Evolutionary conservation across 23 tunicate genomes (phyloP), one percentile per base, ranked within the genome.

Genomic region (Ciona savignyi): DNA sequence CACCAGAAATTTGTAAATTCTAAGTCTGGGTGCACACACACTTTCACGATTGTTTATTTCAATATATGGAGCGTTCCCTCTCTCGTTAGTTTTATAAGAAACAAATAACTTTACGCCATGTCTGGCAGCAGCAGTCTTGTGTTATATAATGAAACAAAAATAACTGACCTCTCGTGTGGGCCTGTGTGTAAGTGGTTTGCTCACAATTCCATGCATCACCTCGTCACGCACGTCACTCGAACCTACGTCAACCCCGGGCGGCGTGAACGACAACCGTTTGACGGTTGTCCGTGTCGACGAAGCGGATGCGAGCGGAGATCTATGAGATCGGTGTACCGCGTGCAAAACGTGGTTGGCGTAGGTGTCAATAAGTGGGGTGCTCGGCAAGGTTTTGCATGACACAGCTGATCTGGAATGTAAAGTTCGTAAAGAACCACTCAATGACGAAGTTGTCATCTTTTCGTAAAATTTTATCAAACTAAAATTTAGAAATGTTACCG

Each of bases 141-240:
- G 19, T 51, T 21, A 19, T 51, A 51, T 21, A 19, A 19, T 51
- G 19, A 51, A 21, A 19, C 21, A 21, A 51, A 19, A 21, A 51
- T 19, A n/a, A 64, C 25, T 65, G 64, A 20, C n/a, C n/a, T n/a
- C n/a, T n/a, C n/a, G n/a, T n/a, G 77, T 29, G 2, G 78, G 74
- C 19, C 68, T 73, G 67, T 81, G 81, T 11, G 82, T 76, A 25
- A 87, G 61, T 0, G 96, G 88, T 71, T 88, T 88, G 63, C 68
- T 88, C 30, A 74, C 96, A 33, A 82, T 88, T 67, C 82, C 96
- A 31, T 77, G 75, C 84, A 82, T 88, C 23, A 88, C 88, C 33
- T 88, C 96, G 69, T 88, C 96, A 29, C 88, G 72, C 6, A 78
- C 96, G 65, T 88, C 81, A 1, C 74, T 34, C 0, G 88, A 77